Conservation (phyloP, 2,113 vertebrate species). For the Laticauda colubrina region DNA sequence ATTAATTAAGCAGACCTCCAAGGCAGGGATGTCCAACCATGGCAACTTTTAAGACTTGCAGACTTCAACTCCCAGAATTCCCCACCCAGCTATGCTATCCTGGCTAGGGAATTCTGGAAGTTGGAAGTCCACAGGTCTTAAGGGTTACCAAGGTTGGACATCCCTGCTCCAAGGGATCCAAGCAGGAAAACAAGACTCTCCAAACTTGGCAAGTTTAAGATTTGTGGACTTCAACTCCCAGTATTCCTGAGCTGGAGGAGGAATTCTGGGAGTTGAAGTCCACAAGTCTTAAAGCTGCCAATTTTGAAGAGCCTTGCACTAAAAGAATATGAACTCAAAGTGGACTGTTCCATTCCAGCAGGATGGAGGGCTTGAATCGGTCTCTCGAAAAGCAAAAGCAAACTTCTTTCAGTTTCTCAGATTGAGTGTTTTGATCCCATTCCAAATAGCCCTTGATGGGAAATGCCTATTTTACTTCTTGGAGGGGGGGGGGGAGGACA, state of each 20-base stretch:
- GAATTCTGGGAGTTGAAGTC: background rate
- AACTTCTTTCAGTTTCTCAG: background rate
- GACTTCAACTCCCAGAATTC: background rate
- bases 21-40: background rate
- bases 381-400: too few relatives aligned
- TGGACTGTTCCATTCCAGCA: too few relatives aligned
- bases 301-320: background rate
- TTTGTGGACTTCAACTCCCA: too few relatives aligned
- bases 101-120: background rate
- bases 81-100: background rate
- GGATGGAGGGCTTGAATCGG: background rate
- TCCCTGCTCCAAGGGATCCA: background rate
- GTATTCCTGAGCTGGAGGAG: too few relatives aligned
- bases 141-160: background rate
- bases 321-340: background rate
- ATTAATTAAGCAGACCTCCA: background rate
- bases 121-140: background rate
- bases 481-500: too few relatives aligned
- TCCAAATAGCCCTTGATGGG: background rate
- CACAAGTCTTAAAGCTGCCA: background rate
- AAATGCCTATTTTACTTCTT: background rate
- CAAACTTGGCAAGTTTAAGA: too few relatives aligned
- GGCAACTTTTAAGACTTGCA: background rate
- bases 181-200: too few relatives aligned
- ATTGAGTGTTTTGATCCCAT: background rate